Evolutionary conservation across 2,888 invertebrate species (phyloP), one percentile per base, ranked within the genome.

Genomic region (Acronicta aceris): DNA sequence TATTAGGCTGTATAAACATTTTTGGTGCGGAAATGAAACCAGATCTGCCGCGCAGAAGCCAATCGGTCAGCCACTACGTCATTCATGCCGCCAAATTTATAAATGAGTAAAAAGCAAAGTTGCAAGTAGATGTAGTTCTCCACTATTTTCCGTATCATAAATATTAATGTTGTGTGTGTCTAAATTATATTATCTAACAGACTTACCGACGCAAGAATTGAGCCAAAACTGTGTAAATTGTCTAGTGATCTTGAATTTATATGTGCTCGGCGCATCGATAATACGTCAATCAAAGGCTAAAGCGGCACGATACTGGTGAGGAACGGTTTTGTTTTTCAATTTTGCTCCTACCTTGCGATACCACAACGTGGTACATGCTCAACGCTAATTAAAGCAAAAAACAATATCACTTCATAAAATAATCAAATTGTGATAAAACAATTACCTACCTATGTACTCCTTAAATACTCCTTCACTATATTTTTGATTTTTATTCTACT

Each of bases 181-280:
- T 38, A n/a, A 38, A 36, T 36, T n/a, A 38, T 7, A 38, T 12
- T 38, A 38, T 38, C n/a, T 36, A 12, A 38, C 1, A 38, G 38
- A 38, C 38, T 38, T 38, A 38, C 38, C 38, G 38, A n/a, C n/a
- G 4, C 5, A 38, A n/a, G 38, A n/a, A 38, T 38, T 38, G 7
- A n/a, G 7, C 38, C n/a, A n/a, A 13, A 17, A 45, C 25, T 46
- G n/a, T 15, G 12, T 15, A 45, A 25, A 30, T 15, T 30, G 8
- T n/a, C 25, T 4, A 47, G 57, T 41, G 47, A 46, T 53, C 50
- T 57, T 61, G 49, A 59, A 72, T 81, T 74, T 81, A 81, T 81
- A 81, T 45, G 36, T 43, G 21, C 33, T 63, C 46, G 16, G 55
- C 27, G 45, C 49, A 43, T 63, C 40, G 60, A 70, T 70, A 57